Base-by-base conservation (phyloP, 2,113 vertebrate species). In the Zosterops pallidus region DNA sequence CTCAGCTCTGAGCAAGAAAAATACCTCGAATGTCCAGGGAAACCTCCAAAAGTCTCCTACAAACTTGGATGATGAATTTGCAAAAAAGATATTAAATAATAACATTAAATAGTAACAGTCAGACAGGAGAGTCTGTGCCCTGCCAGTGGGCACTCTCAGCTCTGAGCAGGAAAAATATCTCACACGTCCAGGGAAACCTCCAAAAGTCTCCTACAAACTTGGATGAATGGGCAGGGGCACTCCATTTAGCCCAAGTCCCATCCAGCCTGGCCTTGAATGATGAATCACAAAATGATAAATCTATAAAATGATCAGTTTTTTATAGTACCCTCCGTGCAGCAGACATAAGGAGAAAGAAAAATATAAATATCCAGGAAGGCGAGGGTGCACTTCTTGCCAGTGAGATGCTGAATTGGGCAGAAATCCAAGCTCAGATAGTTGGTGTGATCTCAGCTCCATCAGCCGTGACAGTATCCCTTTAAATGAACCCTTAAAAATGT, bases 401-500 rank as follows among this genome's bases (percentile, higher is more conserved):
- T 68, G 52, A 86, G 88, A 49, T 86, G 56, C 83, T 83, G 88
- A 90, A 84, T 92, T 83, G 44, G 79, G 89, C 85, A 90, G 76
- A 86, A 93, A 90, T 90, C 84, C 79, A 94, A 92, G 91, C 35
- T 52, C 1, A 60, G 78, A 23, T 83, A 81, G 78, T 92, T 85
- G 74, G 78, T 90, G 37, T 62, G 77, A 68, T 96, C 92, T 94
- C 85, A 84, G 41, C 75, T 88, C 90, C 33, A 44, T 92, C 95
- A 92, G 85, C 87, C 72, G 69, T 95, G 96, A 93, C 96, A 96
- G 71, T 74, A 93, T 78, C 82, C 24, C 35, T 89, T 95, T n/a
- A 94, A 95, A 94, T 81, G 83, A 94, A 92, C 94, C 82, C 94
- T 86, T 97, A 96, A 95, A 95, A 96, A 96, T 92, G 96, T 95